Evolutionary conservation across 92 coral and sea anemone genomes (phyloP), one percentile per base, ranked within the genome.

Genomic region (Parazoanthus swiftii): DNA sequence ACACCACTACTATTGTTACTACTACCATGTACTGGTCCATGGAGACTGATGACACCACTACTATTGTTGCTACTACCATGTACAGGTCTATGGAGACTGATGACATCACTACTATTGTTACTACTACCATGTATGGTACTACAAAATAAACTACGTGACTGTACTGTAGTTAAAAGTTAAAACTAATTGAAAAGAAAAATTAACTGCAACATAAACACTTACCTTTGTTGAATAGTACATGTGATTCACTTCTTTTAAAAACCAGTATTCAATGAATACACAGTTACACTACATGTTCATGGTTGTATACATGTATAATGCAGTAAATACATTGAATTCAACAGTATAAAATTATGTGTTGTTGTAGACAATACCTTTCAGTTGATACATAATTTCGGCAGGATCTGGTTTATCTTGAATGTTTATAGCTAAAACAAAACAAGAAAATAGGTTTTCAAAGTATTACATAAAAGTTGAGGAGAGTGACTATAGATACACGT

Each of bases 361-460:
- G 33, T 3, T 72, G 42, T 1, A 9, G 4, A 38, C 74, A 18
- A 48, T 90, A 96, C 99, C 98, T 95, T 96, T 95, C 33, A 96
- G 77, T 50, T 89, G 95, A 77, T 95, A 93, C 94, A 96, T 92
- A 2, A 96, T 80, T 88, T 96, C 99, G 44, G 98, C 97, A 58
- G 94, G 95, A 86, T 96, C 98, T 44, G 99, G 98, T 20, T 92
- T 90, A 71, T 96, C 98, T 73, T 95, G 95, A 77, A 88, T 70
- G 29, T 84, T 87, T 79, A 87, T 50, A 82, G 88, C 93, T 88
- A 50, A 86, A 80, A 14, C 18, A 18, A 77, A 86, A 10, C 23
- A 54, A 25, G 36, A 8, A 58, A 54, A 86, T 3, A 6, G 21
- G 6, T 16, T 37, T 86, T 5, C 2, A 18, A 9, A 72, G 51